Conservation (phyloP, 2,797 vertebrate species). For the Scolopax rusticola region DNA sequence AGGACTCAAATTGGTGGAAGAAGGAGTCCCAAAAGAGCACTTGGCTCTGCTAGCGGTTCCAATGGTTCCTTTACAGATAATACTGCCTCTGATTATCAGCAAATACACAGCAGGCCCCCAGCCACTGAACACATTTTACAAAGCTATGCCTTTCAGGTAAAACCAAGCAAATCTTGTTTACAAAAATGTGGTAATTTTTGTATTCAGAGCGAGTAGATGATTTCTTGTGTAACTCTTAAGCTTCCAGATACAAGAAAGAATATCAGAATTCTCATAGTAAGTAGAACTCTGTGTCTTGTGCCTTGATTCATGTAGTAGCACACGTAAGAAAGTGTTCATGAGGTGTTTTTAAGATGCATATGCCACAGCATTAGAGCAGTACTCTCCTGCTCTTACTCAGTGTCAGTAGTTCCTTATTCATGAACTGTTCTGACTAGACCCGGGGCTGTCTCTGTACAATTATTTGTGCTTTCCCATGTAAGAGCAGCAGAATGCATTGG, state of each 20-base stretch:
- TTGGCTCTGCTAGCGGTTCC: conserved; percentile 95
- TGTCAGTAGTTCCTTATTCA: not conserved
- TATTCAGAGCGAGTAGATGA: not conserved
- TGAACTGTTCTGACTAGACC: not conserved
- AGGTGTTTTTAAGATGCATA: not conserved
- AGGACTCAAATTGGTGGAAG: conserved; percentile 95
- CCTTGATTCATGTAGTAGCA: not conserved
- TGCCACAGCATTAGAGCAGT: not conserved
- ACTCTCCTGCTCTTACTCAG: not conserved
- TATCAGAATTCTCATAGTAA: not conserved
- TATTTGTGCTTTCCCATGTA: fast-evolving
- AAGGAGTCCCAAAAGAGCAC: conserved; percentile 96
- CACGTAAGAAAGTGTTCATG: not conserved
- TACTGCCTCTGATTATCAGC: conserved; percentile 94
- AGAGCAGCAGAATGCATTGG: not conserved
- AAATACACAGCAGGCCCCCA: conserved; percentile 96
- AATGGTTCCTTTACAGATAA: conserved; percentile 97
- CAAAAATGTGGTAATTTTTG: fast-evolving
- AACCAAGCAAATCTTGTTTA: not conserved
- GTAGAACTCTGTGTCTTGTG: not conserved
- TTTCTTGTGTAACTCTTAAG: not conserved
- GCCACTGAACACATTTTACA: conserved; percentile 94
- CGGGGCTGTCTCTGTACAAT: not conserved
- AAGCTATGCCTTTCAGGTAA: conserved; percentile 96
- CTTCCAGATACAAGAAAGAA: not conserved